phyloP scores from a whole-genome alignment of 2,797 vertebrate species.

The Sebastiscus albofasciatus region DNA sequence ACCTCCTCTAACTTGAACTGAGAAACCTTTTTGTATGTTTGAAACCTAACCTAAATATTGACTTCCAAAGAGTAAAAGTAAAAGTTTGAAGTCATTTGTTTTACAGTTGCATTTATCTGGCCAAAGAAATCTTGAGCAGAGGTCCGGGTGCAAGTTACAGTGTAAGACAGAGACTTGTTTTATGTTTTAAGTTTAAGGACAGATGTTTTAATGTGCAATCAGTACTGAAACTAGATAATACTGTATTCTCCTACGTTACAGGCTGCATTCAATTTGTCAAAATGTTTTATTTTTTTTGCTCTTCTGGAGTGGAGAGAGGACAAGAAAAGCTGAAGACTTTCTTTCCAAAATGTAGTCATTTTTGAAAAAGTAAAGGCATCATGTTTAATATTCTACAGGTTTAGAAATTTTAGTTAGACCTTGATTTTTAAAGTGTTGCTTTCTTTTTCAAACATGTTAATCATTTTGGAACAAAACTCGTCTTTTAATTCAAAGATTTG shows the following conservation, averaged over 20 bases:
- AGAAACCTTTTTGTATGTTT: not conserved
- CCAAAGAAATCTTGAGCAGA: conserved; percentile 42
- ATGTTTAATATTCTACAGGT: not conserved
- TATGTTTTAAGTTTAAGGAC: not conserved
- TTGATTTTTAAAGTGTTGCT: not conserved
- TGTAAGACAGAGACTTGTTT: not conserved
- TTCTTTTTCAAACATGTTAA: not conserved
- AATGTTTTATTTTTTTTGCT: conserved; percentile 18
- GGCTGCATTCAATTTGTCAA: conserved; percentile 24
- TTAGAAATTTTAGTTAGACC: not conserved
- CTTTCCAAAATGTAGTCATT: not conserved
- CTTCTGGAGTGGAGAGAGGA: not conserved
- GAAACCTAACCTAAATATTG: not conserved
- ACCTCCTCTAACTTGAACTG: not conserved
- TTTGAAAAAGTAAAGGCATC: conserved; percentile 14
- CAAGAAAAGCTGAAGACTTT: not conserved
- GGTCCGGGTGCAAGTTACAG: not conserved
- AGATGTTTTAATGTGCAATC: conserved; percentile 62
- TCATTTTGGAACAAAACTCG: conserved; percentile 3
- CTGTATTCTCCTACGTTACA: conserved; percentile 5
- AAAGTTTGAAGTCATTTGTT: not conserved
- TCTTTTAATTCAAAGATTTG: not conserved
- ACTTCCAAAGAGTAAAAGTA: not conserved
- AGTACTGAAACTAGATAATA: conserved; percentile 2
- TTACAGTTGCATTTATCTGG: conserved; percentile 19